Conservation (phyloP, 1,140 invertebrate species). For the Zaprionus gabonicus region DNA sequence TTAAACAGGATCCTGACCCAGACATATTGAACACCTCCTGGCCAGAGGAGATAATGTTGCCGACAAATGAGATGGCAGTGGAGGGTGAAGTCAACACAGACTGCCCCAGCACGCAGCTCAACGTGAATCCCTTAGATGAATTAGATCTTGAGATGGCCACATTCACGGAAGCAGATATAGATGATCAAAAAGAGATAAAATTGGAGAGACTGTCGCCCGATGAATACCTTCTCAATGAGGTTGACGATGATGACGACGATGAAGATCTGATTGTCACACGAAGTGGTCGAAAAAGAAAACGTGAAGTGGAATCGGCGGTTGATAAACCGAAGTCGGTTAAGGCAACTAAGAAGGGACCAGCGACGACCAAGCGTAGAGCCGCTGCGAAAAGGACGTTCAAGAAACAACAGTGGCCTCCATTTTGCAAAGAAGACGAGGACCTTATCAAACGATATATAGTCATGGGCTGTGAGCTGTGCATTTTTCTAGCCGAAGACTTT, state of each 20-base stretch:
- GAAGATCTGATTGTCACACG: conserved; percentile 66
- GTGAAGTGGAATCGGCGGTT: conserved; percentile 24
- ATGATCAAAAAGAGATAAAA: conserved; percentile 53
- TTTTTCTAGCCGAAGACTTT: conserved; percentile 73
- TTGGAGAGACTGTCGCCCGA: conserved; percentile 58
- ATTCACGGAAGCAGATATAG: conserved; percentile 11
- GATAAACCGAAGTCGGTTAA: conserved; percentile 38
- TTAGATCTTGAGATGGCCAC: conserved; percentile 48
- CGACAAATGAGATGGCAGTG: conserved; percentile 60
- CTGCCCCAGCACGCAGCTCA: conserved; percentile 41
- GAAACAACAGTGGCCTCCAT: conserved; percentile 63
- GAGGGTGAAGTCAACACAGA: conserved; percentile 35
- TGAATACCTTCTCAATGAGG: conserved; percentile 36
- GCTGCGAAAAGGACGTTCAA: conserved; percentile 55
- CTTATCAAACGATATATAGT: conserved; percentile 74
- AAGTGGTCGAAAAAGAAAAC: conserved; percentile 64
- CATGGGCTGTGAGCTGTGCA: conserved; percentile 79
- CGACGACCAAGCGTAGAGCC: conserved; percentile 46
- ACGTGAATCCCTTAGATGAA: conserved; percentile 67
- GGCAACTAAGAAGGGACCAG: conserved; percentile 31
- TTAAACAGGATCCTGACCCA: conserved; percentile 66
- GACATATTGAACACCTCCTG: conserved; percentile 56
- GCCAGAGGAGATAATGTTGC: conserved; percentile 71
- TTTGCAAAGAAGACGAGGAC: conserved; percentile 75
- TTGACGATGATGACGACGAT: conserved; percentile 32